These are phyloP conservation scores for Xerus inauris DNA, from an alignment of 2,113 vertebrate species.

Conservation along the genomic window DNA sequence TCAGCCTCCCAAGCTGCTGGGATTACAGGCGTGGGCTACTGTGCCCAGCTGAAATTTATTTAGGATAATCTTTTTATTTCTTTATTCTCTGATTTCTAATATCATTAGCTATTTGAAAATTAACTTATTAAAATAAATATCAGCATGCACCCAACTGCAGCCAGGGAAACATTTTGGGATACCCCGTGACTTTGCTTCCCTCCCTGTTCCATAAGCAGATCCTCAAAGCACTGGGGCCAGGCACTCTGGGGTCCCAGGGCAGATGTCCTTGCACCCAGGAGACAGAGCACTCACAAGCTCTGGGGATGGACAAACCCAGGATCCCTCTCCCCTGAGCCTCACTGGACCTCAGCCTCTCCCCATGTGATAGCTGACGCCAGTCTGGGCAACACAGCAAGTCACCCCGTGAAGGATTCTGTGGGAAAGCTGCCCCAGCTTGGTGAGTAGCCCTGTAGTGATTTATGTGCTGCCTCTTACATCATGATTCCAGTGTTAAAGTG, in stretches of 20 bases:
- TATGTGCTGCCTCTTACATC: not conserved
- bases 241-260: not conserved
- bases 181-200: not conserved
- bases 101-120: constrained; percentile 31
- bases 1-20: too few relatives aligned
- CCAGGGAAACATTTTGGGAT: not conserved
- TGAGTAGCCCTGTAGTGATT: not conserved
- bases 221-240: not conserved
- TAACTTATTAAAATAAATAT: constrained; percentile 59
- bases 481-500: not conserved
- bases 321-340: not conserved
- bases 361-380: not conserved
- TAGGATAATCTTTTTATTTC: constrained; percentile 6
- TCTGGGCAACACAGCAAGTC: not conserved
- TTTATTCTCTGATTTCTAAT: constrained; percentile 23
- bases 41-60: not conserved
- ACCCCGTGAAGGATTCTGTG: not conserved
- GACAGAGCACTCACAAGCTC: not conserved
- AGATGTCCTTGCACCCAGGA: accelerated
- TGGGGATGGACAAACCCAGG: not conserved
- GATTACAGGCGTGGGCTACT: too few relatives aligned
- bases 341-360: not conserved
- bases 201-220: not conserved
- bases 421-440: not conserved
- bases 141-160: not conserved